Evolutionary conservation across 2,113 vertebrate genomes (phyloP).

Genomic region (Pyxicephalus adspersus): DNA sequence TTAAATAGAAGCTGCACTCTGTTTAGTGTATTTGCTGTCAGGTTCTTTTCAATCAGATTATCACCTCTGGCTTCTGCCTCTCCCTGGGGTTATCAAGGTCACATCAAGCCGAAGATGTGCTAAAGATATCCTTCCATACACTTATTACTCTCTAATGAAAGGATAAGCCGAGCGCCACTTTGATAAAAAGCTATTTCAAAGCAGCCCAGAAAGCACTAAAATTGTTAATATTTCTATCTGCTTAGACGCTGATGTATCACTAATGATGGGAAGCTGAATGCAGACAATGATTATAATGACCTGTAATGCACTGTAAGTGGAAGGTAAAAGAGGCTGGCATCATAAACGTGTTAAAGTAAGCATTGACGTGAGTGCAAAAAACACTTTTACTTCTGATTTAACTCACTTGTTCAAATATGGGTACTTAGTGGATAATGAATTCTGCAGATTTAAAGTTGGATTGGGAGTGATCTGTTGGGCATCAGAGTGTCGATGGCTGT

Average conservation of each 20-base stretch:
- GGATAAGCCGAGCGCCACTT: constrained; percentile 13
- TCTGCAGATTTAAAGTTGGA: constrained; percentile 6
- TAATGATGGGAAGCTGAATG: constrained; percentile 42
- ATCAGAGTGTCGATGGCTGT: not conserved
- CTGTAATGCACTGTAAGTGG: constrained; percentile 46
- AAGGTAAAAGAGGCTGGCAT: constrained; percentile 34
- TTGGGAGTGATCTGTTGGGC: not conserved
- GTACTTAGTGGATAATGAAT: constrained; percentile 27
- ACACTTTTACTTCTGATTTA: constrained; percentile 45
- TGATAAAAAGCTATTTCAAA: constrained; percentile 41
- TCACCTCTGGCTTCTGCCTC: constrained; percentile 26
- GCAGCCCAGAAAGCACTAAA: constrained; percentile 37
- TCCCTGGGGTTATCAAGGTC: constrained; percentile 44
- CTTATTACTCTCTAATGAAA: constrained; percentile 20
- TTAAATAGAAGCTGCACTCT: constrained; percentile 1
- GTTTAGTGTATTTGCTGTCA: constrained; percentile 22
- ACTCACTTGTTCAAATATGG: constrained; percentile 16
- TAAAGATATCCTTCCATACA: constrained; percentile 43
- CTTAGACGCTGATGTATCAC: constrained; percentile 43
- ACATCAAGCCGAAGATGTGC: constrained; percentile 27
- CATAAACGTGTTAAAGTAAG: constrained; percentile 34
- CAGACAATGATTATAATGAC: constrained; percentile 50
- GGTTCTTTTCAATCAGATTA: constrained; percentile 13
- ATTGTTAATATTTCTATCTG: constrained; percentile 43
- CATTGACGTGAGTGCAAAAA: constrained; percentile 26